Evolutionary conservation across 2,888 invertebrate species (phyloP).

Genomic region (Diadegma fenestrale): DNA sequence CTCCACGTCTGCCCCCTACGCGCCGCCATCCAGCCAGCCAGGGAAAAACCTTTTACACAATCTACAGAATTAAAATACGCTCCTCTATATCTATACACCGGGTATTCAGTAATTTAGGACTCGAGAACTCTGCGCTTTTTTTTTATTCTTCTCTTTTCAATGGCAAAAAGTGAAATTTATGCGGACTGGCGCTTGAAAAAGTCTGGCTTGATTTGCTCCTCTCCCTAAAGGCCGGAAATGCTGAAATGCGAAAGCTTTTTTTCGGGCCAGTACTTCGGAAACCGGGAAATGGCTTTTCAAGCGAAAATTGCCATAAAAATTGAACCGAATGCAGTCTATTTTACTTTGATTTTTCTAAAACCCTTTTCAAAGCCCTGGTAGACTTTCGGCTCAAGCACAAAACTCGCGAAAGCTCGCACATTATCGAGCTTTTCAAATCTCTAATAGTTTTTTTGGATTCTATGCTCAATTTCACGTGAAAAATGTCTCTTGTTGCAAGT

Average conservation of each 20-base stretch:
- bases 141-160: slow-evolving; percentile 20
- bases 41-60: slow-evolving; percentile 52
- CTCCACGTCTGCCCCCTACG: background rate
- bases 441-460: background rate
- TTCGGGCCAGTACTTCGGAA: background rate
- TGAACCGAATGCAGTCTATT: background rate
- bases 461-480: background rate
- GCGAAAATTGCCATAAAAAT: slow-evolving; percentile 11
- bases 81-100: slow-evolving; percentile 23
- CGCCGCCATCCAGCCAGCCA: background rate
- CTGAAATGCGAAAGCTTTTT: slow-evolving; percentile 19
- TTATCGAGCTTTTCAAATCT: background rate
- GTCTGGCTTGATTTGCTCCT: slow-evolving; percentile 32
- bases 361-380: background rate
- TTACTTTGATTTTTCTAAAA: background rate
- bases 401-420: background rate
- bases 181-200: slow-evolving; percentile 22
- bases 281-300: slow-evolving; percentile 8
- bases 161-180: slow-evolving; percentile 51
- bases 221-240: slow-evolving; percentile 7
- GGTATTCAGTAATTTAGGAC: slow-evolving; percentile 15
- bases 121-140: background rate
- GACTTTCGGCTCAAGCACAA: background rate
- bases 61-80: slow-evolving; percentile 53
- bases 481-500: background rate